Base-by-base conservation (phyloP, 2,797 vertebrate species). In the Momotus momota region DNA sequence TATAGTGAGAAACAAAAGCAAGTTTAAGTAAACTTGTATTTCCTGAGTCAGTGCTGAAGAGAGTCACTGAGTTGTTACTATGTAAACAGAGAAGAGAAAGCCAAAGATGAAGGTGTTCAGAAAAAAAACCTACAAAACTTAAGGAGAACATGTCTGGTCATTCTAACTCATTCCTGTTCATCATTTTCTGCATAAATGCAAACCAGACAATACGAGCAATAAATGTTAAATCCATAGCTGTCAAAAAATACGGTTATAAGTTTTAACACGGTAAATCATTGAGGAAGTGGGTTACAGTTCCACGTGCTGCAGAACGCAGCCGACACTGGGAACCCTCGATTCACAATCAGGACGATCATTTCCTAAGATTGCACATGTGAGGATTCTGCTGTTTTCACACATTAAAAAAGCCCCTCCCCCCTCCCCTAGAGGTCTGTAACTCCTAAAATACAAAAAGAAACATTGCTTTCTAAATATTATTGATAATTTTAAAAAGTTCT, bases 401-500 rank as follows among this genome's bases (percentile, higher is more conserved):
- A 15, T 10, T 14, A 19, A 45, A 60, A 80, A 57, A 43, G 5
- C 3, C 38, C 27, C 51, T 40, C 2, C 25, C 49, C 13, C 25
- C 14, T 27, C 17, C 51, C 17, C 51, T 10, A 54, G 27, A 54
- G 27, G 51, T 6, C 31, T 3, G 1, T 27, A 66, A 85, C 57
- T 52, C 35, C 9, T 20, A 38, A 85, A 85, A 23, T 1, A 1
- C 17, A 46, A 79, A 35, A 21, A 73, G 3, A 43, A 77, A 52
- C 6, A 6, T 25, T 26, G 41, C 26, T 49, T 20, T 29, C 27
- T 74, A 81, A 66, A 51, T n/a, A 45, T 21, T 84, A 88, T 15
- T 74, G 41, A 25, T 51, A 78, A 62, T 90, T 93, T 75, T 6
- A 38, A 93, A 88, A 95, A 93, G 19, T 67, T 75, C 99, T 98